Evolutionary conservation across 2,113 vertebrate genomes (phyloP).

Genomic region (Catharus bicknelli): DNA sequence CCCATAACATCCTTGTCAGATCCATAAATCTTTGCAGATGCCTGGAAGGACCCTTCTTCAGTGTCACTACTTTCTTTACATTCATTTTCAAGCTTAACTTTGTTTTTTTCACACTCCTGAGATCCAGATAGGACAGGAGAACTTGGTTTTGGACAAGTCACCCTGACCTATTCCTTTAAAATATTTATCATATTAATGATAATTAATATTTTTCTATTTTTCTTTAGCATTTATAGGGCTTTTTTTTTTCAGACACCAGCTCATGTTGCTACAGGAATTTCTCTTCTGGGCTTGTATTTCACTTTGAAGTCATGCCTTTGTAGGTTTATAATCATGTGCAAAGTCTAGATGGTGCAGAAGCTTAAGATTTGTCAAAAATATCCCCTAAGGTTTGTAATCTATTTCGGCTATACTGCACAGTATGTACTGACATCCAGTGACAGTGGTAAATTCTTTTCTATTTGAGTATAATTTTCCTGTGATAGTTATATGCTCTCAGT

Average conservation of each 20-base stretch:
- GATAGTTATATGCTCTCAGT: background rate
- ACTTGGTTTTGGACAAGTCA: background rate
- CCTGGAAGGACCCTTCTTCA: background rate
- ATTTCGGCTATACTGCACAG: background rate
- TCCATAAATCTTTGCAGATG: background rate
- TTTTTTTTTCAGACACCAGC: background rate
- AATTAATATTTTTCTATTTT: background rate
- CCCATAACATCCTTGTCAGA: background rate
- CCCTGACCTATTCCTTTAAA: background rate
- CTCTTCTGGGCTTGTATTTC: slow-evolving; percentile 45
- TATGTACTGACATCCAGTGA: slow-evolving; percentile 21
- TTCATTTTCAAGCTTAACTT: background rate
- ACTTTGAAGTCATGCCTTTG: slow-evolving; percentile 41
- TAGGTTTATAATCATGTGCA: background rate
- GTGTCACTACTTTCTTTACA: background rate
- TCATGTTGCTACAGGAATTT: slow-evolving; percentile 26
- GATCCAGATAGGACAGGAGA: background rate
- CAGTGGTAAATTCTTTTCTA: slow-evolving; percentile 24
- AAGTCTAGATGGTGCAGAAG: slow-evolving; percentile 28
- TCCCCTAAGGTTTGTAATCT: slow-evolving; percentile 39
- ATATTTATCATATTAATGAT: background rate
- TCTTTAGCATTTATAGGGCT: background rate
- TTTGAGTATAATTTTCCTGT: slow-evolving; percentile 22
- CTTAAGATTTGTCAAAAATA: slow-evolving; percentile 48
- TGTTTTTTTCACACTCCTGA: background rate